Base-by-base conservation (phyloP, 2,888 invertebrate species). In the Diaprepes abbreviatus region DNA sequence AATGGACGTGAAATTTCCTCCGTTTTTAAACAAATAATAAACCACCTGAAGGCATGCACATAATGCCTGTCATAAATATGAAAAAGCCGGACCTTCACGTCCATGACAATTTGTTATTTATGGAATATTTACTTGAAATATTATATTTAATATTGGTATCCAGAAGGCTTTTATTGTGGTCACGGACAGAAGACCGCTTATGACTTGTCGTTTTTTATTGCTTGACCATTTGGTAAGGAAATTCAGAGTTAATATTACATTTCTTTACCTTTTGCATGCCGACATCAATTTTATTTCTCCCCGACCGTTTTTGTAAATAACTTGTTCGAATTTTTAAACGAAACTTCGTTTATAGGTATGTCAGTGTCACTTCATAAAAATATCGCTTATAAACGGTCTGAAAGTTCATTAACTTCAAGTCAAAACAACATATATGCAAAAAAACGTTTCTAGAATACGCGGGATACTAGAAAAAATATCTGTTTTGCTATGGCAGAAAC, bases 51-150 rank as follows among this genome's bases (percentile, higher is more conserved):
- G 62, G 58, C 54, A 54, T 58, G 59, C 59, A 60, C 28, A 55
- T 35, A 70, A 70, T 70, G 62, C 66, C 57, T 66, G 70, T 70
- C 66, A 50, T 66, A 62, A 66, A 70, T 54, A 69, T 66, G 62
- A 70, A 65, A 70, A 66, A 62, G 48, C 70, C 60, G 70, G 70
- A 66, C 60, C 57, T 60, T 70, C 65, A 50, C 50, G 48, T 59
- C 40, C 57, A 38, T 36, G 66, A 54, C 70, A 70, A 45, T 70
- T 66, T 55, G 50, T 68, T 71, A 71, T 71, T 71, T 71, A 67
- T 67, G 67, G 71, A 71, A 64, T 71, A 71, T 71, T 71, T 67
- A 48, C 71, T 64, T 71, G 60, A 71, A 65, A 71, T 68, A 67
- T 71, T 67, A 68, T 68, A 71, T 71, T 71, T 71, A 71, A 71